A percentile compares a stretch with the other conserved stretches of the same genome.
phyloP scores from a whole-genome alignment of 2,113 vertebrate genomes.

The Myiagra hebetior region DNA sequence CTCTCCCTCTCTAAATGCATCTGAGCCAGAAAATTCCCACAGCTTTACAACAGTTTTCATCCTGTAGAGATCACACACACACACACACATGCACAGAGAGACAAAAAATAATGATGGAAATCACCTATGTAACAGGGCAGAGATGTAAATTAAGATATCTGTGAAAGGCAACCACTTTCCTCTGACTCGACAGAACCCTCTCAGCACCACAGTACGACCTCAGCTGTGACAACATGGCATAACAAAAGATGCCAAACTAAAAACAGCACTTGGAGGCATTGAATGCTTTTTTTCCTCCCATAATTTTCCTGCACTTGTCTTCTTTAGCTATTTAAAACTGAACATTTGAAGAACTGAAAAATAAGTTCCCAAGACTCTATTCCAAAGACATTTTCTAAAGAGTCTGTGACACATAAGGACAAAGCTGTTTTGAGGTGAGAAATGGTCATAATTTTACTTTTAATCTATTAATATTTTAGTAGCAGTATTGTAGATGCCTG shows the following conservation, averaged over 20 bases:
- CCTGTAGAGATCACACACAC: neutral
- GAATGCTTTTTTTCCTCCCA: neutral
- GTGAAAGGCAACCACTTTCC: constrained; percentile 1
- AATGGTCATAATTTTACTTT: neutral
- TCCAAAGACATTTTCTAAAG: neutral
- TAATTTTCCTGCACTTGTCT: neutral
- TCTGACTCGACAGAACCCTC: constrained; percentile 10
- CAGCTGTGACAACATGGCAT: neutral
- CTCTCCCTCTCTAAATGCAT: constrained; percentile 71
- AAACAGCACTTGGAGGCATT: neutral
- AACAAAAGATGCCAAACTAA: neutral
- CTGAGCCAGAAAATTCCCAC: constrained; percentile 68
- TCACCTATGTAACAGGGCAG: constrained; percentile 15
- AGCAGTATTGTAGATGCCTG: neutral
- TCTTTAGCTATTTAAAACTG: neutral
- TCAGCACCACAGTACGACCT: constrained; percentile 14
- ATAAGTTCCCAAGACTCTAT: neutral
- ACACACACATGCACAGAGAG: neutral
- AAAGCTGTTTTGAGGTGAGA: neutral
- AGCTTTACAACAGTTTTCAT: constrained; percentile 60
- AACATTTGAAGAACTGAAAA: neutral
- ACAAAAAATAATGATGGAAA: constrained; percentile 29
- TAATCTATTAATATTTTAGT: neutral
- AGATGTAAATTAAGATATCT: constrained; percentile 54
- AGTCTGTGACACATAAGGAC: neutral